Conservation (phyloP, 2,797 vertebrate species). For the Aeoliscus strigatus region DNA sequence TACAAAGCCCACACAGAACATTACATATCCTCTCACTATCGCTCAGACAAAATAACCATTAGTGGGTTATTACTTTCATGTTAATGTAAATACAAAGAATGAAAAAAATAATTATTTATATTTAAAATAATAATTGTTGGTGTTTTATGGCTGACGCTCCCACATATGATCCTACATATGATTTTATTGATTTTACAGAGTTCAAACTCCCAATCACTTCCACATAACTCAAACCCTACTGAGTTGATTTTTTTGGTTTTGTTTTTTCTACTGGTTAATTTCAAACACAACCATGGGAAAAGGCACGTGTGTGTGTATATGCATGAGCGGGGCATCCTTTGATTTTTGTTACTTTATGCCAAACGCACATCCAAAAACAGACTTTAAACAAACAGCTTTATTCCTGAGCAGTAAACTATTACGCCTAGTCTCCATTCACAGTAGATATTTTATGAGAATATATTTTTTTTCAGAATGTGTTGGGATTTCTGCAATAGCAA, state of each 20-base stretch:
- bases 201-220: not conserved
- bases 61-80: no score
- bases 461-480: constrained; percentile 58
- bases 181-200: no score
- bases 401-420: constrained; percentile 52
- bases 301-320: constrained; percentile 68
- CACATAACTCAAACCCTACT: not conserved
- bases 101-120: no score
- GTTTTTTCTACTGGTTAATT: no score
- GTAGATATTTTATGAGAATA: constrained; percentile 59
- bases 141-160: no score
- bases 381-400: no score
- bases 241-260: constrained; percentile 19
- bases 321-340: constrained; percentile 72
- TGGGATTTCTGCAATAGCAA: constrained; percentile 82
- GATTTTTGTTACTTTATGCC: constrained; percentile 49
- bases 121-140: no score
- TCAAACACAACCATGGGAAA: constrained; percentile 58
- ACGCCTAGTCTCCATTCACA: constrained; percentile 58
- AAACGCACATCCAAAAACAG: constrained; percentile 50
- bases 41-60: no score
- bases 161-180: no score
- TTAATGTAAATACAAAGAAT: no score
- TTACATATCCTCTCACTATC: no score
- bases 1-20: no score